phyloP scores from a whole-genome alignment of 2,797 vertebrate species.

The Falco columbarius region DNA sequence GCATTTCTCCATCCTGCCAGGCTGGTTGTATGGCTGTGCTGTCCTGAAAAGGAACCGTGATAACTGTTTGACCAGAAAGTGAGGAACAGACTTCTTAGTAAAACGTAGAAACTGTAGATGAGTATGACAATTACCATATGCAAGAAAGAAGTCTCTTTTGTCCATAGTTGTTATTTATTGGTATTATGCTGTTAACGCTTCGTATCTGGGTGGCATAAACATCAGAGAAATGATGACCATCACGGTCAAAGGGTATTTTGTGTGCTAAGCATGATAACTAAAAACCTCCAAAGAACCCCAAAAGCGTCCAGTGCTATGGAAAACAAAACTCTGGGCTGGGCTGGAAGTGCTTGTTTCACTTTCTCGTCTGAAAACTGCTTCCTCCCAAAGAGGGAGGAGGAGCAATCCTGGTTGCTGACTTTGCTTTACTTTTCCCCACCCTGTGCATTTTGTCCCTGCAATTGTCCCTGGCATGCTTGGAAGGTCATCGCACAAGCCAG shows the following conservation, averaged over 20 bases:
- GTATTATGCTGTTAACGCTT: not conserved
- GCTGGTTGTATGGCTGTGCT: not conserved
- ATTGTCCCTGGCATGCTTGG: not conserved
- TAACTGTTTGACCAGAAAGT: not conserved
- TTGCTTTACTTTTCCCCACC: not conserved
- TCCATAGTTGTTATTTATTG: not conserved
- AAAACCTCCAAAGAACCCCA: not conserved
- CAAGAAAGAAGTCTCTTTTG: not conserved
- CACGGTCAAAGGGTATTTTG: not conserved
- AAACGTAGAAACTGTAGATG: not conserved
- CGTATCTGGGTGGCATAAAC: not conserved
- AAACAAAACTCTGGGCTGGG: not conserved
- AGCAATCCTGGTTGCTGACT: not conserved
- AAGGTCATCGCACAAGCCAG: not conserved
- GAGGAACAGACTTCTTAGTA: not conserved
- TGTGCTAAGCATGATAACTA: not conserved
- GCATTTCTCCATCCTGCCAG: not conserved
- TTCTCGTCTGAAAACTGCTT: not conserved
- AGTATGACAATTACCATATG: not conserved
- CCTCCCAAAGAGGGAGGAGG: not conserved
- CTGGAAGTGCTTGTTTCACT: not conserved
- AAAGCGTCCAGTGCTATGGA: not conserved
- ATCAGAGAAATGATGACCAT: fast-evolving
- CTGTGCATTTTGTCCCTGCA: not conserved
- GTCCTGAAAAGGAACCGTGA: not conserved